These are phyloP conservation scores for Dicaeum eximium DNA, from an alignment of 2,113 vertebrate genomes.

Conservation along the genomic window DNA sequence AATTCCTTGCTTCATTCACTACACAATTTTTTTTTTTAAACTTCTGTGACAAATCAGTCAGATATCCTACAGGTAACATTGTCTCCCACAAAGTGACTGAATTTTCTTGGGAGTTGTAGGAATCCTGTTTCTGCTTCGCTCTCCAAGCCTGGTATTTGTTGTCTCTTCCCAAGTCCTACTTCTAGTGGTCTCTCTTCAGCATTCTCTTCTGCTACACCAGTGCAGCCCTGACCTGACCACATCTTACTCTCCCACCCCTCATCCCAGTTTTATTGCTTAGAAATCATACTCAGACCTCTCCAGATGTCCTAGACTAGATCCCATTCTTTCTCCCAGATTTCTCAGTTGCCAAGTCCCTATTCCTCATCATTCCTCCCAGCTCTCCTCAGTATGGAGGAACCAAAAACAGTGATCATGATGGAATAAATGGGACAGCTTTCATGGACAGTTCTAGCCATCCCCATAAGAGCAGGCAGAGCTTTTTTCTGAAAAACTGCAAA, in stretches of 20 bases:
- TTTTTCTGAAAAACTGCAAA: background rate
- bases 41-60: background rate
- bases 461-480: background rate
- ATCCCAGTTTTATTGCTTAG: background rate
- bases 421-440: background rate
- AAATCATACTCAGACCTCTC: background rate
- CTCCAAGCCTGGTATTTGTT: background rate
- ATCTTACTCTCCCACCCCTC: background rate
- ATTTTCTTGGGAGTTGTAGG: background rate
- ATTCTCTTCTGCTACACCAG: background rate
- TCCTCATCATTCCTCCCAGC: background rate
- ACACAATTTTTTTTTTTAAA: background rate
- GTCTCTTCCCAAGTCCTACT: background rate
- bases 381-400: background rate
- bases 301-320: background rate
- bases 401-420: background rate
- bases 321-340: background rate
- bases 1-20: background rate
- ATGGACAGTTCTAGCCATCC: fast-evolving
- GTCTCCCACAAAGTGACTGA: background rate
- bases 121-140: background rate
- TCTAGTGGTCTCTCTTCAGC: background rate
- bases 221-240: background rate
- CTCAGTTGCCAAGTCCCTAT: background rate
- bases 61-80: background rate